Evolutionary conservation across 2,888 invertebrate species (phyloP).

Genomic region (Isoperla grammatica): DNA sequence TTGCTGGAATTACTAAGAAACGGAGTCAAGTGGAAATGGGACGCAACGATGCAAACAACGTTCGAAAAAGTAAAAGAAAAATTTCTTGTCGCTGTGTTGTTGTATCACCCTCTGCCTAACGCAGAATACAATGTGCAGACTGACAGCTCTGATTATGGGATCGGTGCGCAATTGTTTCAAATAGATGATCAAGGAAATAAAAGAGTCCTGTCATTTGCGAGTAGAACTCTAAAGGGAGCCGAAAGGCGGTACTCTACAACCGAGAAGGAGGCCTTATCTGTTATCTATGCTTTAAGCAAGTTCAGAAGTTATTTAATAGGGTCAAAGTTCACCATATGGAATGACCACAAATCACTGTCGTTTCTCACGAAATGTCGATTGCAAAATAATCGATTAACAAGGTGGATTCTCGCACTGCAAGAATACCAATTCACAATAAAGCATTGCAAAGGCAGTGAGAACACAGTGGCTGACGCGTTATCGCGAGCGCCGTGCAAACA

Average conservation of each 20-base stretch:
- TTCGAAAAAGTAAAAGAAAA: no score
- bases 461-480: neutral
- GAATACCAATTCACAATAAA: no score
- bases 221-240: no score
- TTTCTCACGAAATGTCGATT: no score
- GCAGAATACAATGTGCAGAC: constrained; percentile 20
- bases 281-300: constrained; percentile 28
- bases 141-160: constrained; percentile 26
- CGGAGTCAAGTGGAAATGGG: neutral
- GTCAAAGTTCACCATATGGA: constrained; percentile 22
- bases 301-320: constrained; percentile 28
- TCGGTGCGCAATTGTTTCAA: constrained; percentile 29
- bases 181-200: constrained; percentile 11
- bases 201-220: no score
- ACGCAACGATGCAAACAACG: neutral
- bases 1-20: no score
- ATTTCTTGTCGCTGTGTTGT: no score
- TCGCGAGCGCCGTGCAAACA: no score
- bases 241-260: no score
- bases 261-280: constrained; percentile 28
- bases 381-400: no score
- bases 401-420: no score
- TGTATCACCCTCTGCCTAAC: constrained; percentile 19
- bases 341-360: neutral
- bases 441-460: no score